Conservation (phyloP, 2,888 invertebrate species). For the Scaeva pyrastri region DNA sequence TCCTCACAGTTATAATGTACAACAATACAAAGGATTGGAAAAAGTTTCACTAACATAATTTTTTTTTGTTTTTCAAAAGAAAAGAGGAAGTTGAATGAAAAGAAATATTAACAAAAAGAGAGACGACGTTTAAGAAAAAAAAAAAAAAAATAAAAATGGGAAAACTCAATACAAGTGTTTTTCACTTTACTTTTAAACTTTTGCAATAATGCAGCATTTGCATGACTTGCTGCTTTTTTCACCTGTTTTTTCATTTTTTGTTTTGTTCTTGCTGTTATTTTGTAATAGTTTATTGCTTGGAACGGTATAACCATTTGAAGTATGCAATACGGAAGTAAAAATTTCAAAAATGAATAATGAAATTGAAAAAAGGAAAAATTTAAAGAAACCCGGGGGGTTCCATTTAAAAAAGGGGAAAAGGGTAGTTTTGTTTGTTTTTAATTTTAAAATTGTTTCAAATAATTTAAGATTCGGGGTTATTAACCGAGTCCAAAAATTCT, state of each 20-base stretch:
- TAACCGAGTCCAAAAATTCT: too few relatives aligned
- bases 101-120: slow-evolving; percentile 16
- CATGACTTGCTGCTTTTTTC: slow-evolving; percentile 32
- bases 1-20: too few relatives aligned
- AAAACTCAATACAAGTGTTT: slow-evolving; percentile 45
- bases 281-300: slow-evolving; percentile 24
- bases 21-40: background rate
- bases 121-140: background rate
- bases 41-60: slow-evolving; percentile 28
- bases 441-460: background rate
- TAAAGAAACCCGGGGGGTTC: background rate
- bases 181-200: slow-evolving; percentile 52
- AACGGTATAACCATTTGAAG: slow-evolving; percentile 20
- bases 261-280: slow-evolving; percentile 1
- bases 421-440: background rate
- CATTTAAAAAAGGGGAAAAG: background rate
- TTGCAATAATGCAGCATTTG: slow-evolving; percentile 54
- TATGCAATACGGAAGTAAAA: slow-evolving; percentile 18
- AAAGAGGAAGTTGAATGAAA: slow-evolving; percentile 7
- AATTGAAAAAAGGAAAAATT: background rate
- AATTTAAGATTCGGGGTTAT: background rate
- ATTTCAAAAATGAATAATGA: background rate
- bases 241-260: background rate
- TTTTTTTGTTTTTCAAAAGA: background rate
- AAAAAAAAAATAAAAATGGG: background rate